Evolutionary conservation across 2,797 vertebrate genomes (phyloP).

Genomic region (Naso thynnoides): DNA sequence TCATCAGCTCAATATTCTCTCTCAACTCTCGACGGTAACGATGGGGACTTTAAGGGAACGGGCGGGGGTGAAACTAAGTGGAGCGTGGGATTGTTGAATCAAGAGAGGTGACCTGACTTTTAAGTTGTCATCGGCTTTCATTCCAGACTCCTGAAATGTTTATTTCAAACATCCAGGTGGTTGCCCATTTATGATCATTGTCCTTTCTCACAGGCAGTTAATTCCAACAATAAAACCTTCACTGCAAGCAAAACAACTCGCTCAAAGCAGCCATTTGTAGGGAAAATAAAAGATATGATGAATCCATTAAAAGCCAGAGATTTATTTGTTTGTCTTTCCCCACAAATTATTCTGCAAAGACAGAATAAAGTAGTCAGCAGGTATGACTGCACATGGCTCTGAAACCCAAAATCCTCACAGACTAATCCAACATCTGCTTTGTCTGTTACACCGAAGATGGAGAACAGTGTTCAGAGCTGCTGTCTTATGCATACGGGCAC

Average conservation of each 20-base stretch:
- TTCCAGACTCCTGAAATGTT: constrained; percentile 34
- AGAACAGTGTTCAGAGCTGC: constrained; percentile 30
- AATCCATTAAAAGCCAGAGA: not conserved
- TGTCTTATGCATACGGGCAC: not conserved
- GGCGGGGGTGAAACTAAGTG: constrained; percentile 51
- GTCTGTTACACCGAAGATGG: constrained; percentile 22
- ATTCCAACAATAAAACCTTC: not conserved
- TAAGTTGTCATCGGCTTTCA: constrained; percentile 46
- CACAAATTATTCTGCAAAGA: constrained; percentile 5
- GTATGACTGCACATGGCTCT: not conserved
- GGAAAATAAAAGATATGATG: not conserved
- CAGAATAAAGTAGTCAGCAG: not conserved
- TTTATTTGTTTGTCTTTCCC: not conserved
- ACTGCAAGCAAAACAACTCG: not conserved
- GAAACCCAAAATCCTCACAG: constrained; percentile 1
- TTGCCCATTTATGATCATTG: constrained; percentile 12
- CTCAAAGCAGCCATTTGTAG: not conserved
- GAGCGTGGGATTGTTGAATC: constrained; percentile 60
- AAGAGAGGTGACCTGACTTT: constrained; percentile 53
- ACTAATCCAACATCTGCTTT: constrained; percentile 40
- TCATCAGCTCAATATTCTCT: constrained; percentile 72
- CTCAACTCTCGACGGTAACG: constrained; percentile 55
- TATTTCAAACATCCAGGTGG: constrained; percentile 36
- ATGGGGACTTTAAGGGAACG: constrained; percentile 52
- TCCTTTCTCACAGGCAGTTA: not conserved